These are phyloP conservation scores for Pristis pectinata DNA, from an alignment of 2,797 vertebrate species.

Conservation along the genomic window DNA sequence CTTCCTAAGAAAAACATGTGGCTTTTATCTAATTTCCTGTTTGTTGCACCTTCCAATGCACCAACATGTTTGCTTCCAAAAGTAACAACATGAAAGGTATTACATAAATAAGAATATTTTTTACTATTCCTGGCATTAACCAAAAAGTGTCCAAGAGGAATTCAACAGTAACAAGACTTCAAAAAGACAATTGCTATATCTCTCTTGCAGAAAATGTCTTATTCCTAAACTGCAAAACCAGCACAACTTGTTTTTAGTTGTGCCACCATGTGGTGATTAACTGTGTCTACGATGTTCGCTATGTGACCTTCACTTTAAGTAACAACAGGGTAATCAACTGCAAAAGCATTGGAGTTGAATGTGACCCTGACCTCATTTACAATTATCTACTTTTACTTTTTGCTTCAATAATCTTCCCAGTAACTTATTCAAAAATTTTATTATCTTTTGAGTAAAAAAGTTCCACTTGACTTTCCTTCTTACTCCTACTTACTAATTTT, in stretches of 20 bases:
- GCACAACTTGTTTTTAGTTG: not conserved
- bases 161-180: not conserved
- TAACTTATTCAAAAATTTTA: constrained; percentile 26
- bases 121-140: no score
- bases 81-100: not conserved
- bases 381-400: not conserved
- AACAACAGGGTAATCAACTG: not conserved
- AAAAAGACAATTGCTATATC: not conserved
- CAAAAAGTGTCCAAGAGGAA: not conserved
- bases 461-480: constrained; percentile 14
- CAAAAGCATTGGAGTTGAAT: not conserved
- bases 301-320: not conserved
- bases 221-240: not conserved
- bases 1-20: not conserved
- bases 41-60: not conserved
- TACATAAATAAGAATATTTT: no score
- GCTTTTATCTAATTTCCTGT: not conserved
- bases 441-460: constrained; percentile 13
- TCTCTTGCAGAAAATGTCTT: not conserved
- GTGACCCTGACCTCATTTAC: not conserved
- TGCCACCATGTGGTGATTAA: not conserved
- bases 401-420: not conserved
- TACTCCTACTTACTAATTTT: constrained; percentile 17
- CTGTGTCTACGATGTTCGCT: no score
- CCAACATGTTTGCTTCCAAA: not conserved